Conservation (phyloP, 2,797 vertebrate genomes). For the Echiichthys vipera region DNA sequence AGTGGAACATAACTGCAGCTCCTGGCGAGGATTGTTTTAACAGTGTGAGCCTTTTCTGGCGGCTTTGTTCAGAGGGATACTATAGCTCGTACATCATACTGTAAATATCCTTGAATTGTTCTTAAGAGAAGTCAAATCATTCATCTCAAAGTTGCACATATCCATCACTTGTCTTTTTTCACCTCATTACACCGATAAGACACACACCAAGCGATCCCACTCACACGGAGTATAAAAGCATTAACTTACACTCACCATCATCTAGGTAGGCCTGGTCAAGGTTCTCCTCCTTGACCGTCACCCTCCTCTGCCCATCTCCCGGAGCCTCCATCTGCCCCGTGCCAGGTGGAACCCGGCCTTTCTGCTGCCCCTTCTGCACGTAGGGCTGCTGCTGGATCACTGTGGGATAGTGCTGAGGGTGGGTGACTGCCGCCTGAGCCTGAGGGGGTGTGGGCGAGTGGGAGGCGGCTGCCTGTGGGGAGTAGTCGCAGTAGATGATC, state of each 20-base stretch:
- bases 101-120: constrained; percentile 83
- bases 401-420: constrained; percentile 87
- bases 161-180: constrained; percentile 31
- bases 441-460: constrained; percentile 79
- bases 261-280: constrained; percentile 99
- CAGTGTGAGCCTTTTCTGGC: constrained; percentile 37
- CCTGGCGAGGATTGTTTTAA: constrained; percentile 68
- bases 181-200: not conserved
- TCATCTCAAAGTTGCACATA: constrained; percentile 21
- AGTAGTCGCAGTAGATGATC: constrained; percentile 94
- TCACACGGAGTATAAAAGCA: constrained; percentile 61
- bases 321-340: constrained; percentile 72
- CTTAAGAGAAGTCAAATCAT: constrained; percentile 45
- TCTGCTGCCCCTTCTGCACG: constrained; percentile 72
- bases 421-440: constrained; percentile 48
- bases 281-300: constrained; percentile 97
- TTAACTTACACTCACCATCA: constrained; percentile 91
- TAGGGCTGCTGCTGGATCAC: constrained; percentile 95
- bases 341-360: constrained; percentile 68
- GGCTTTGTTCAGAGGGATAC: constrained; percentile 52
- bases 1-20: constrained; percentile 68
- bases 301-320: constrained; percentile 88
- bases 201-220: constrained; percentile 8
- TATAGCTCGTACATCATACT: constrained; percentile 43
- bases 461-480: constrained; percentile 62